A percentile compares a stretch with the other conserved stretches of the same genome.
Evolutionary conservation across 2,888 invertebrate genomes (phyloP).

Genomic region (Mythimna albipuncta): DNA sequence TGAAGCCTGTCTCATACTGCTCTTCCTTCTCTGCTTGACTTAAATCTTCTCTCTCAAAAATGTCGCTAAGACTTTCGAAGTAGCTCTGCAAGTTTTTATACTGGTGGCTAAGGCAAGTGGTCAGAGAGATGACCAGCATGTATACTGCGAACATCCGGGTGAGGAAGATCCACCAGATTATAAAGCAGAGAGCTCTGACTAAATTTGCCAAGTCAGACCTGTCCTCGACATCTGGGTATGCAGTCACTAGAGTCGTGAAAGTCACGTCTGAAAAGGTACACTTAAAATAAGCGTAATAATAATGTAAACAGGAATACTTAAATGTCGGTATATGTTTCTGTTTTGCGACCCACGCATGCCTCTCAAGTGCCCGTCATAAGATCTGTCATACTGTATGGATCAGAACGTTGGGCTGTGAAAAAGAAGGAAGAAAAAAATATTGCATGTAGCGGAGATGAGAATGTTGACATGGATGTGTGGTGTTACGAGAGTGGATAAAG

Average conservation of each 20-base stretch:
- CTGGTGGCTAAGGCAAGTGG: constrained; percentile 71
- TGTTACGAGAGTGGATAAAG: no score
- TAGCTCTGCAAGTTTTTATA: constrained; percentile 76
- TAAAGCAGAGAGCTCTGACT: constrained; percentile 57
- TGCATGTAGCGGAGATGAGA: no score
- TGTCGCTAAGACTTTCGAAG: constrained; percentile 70
- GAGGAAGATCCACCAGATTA: constrained; percentile 69
- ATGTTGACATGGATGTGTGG: no score
- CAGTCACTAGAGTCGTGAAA: constrained; percentile 70
- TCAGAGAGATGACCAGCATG: constrained; percentile 64
- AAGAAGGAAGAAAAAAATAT: no score
- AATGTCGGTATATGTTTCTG: no score
- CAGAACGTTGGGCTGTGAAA: no score
- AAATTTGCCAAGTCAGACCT: constrained; percentile 59
- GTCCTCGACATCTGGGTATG: constrained; percentile 72
- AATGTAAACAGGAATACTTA: no score
- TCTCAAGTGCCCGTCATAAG: no score
- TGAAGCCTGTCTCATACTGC: constrained; percentile 71
- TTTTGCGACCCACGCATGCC: no score
- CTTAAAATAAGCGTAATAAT: no score
- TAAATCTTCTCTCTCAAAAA: constrained; percentile 67
- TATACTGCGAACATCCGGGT: constrained; percentile 61
- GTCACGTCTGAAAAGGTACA: constrained; percentile 67
- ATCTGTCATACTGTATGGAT: no score
- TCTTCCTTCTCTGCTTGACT: constrained; percentile 70